A percentile compares a stretch with the other conserved stretches of the same genome.
phyloP scores from a whole-genome alignment of 1,140 invertebrate species.

The Heliconius hewitsoni region DNA sequence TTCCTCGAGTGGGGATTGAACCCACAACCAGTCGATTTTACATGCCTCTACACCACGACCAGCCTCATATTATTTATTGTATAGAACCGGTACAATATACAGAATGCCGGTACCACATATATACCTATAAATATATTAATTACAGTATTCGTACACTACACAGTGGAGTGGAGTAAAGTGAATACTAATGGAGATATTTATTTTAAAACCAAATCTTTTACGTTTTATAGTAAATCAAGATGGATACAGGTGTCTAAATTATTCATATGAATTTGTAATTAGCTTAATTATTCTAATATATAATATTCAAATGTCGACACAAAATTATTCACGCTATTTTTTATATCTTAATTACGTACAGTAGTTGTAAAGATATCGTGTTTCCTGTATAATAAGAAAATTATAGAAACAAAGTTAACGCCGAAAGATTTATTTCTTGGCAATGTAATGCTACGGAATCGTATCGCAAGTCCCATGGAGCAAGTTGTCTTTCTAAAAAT shows the following conservation, averaged over 20 bases:
- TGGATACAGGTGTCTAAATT: background rate
- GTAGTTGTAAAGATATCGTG: constrained; percentile 19
- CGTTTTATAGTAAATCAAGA: background rate
- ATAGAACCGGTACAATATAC: too few relatives aligned
- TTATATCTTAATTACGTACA: background rate
- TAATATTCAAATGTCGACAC: constrained; percentile 9
- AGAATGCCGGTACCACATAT: too few relatives aligned
- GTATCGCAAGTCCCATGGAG: background rate
- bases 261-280: constrained; percentile 17
- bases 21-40: too few relatives aligned
- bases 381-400: constrained; percentile 24
- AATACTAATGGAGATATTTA: background rate
- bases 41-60: too few relatives aligned
- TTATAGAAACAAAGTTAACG: constrained; percentile 6
- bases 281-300: constrained; percentile 1
- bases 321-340: constrained; percentile 2
- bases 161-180: too few relatives aligned
- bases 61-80: too few relatives aligned
- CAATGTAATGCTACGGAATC: constrained; percentile 13
- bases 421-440: constrained; percentile 24
- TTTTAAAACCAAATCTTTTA: constrained; percentile 13
- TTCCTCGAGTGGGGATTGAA: too few relatives aligned
- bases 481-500: constrained; percentile 17
- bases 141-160: background rate
- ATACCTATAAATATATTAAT: background rate